These are phyloP conservation scores for Ascaphus truei DNA, from an alignment of 2,113 vertebrate species.

Conservation along the genomic window DNA sequence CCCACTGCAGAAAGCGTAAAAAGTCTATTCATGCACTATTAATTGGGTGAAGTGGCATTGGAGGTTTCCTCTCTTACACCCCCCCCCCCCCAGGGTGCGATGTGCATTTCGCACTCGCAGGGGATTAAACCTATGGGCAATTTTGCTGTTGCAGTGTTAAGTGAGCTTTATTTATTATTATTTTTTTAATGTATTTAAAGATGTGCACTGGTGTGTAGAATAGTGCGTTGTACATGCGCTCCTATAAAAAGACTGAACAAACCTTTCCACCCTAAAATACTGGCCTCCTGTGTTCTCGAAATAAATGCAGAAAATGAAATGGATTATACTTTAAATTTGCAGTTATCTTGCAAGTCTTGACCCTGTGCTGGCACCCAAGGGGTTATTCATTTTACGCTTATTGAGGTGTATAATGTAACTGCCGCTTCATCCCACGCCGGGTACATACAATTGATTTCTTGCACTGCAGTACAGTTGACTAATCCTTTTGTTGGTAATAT, in stretches of 20 bases:
- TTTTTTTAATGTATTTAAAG: neutral
- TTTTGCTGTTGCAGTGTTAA: neutral
- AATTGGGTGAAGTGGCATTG: constrained; percentile 22
- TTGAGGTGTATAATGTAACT: too few species aligned
- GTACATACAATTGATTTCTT: too few species aligned
- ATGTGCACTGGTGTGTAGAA: neutral
- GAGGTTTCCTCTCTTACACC: neutral
- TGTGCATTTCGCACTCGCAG: neutral
- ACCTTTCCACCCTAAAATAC: neutral
- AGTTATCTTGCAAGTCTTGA: too few species aligned
- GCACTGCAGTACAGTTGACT: too few species aligned
- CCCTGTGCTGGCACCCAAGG: too few species aligned
- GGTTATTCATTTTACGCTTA: too few species aligned
- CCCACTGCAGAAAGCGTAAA: constrained; percentile 5
- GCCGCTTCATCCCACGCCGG: too few species aligned
- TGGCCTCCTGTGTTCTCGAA: neutral
- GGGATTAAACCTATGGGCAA: neutral
- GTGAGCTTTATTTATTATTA: too few species aligned
- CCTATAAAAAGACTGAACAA: neutral
- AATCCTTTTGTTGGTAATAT: too few species aligned
- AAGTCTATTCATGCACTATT: constrained; percentile 34
- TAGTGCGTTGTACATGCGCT: neutral
- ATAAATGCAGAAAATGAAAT: too few species aligned
- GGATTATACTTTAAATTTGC: too few species aligned
- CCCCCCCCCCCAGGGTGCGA: neutral